Evolutionary conservation across 2,888 invertebrate species (phyloP).

Genomic region (Eudasyphora cyanicolor): DNA sequence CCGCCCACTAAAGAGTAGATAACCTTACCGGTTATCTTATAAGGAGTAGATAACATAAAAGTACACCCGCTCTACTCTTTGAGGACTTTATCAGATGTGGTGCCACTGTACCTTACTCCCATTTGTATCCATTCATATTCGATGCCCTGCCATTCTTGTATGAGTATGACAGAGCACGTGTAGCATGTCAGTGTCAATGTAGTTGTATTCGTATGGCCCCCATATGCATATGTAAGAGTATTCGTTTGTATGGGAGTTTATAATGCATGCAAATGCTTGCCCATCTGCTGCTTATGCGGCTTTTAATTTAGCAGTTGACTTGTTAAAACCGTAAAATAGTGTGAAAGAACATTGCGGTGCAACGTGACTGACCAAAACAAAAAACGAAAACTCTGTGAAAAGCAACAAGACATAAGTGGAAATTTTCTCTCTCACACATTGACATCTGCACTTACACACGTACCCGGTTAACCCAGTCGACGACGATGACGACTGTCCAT

Average conservation of each 20-base stretch:
- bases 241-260: not conserved
- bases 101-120: too few species aligned
- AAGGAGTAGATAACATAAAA: too few species aligned
- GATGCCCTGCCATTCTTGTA: too few species aligned
- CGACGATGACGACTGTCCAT: not conserved
- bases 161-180: not conserved
- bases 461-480: not conserved
- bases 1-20: too few species aligned
- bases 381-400: not conserved
- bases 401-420: not conserved
- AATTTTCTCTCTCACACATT: not conserved
- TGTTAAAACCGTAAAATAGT: conserved; percentile 63
- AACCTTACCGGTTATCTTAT: too few species aligned
- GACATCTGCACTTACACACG: not conserved
- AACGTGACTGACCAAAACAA: conserved; percentile 57
- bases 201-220: not conserved
- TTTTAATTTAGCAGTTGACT: conserved; percentile 65
- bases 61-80: too few species aligned
- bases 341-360: conserved; percentile 61
- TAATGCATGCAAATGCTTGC: conserved; percentile 58
- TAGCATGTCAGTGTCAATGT: conserved; percentile 6
- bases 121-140: conserved; percentile 47
- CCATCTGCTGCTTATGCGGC: conserved; percentile 62
- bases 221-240: not conserved
- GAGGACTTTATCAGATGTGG: too few species aligned